Evolutionary conservation across 2,888 invertebrate genomes (phyloP), one percentile per base, ranked within the genome.

Genomic region (Habrosyne pyritoides): DNA sequence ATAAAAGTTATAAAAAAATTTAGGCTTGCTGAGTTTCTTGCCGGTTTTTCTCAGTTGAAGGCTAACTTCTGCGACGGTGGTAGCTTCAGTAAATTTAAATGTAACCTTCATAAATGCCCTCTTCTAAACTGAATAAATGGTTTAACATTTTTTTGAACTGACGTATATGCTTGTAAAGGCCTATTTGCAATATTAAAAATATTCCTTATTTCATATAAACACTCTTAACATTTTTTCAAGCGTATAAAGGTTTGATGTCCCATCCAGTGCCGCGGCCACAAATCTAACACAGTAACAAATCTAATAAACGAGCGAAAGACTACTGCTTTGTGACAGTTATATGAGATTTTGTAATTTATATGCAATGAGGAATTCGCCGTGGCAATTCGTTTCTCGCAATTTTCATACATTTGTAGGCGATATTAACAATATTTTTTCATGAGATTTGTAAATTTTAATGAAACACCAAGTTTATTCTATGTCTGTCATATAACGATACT

Each of bases 341-440:
- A 50, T 28, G 30, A 28, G 21, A 28, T 28, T 28, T 50, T 18
- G 2, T 21, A 50, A 50, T 28, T 28, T 28, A 28, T 50, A 50
- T 50, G 30, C 28, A 30, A 50, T 50, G 28, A 50, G 12, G 48
- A 10, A 21, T 50, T 30, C 12, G 21, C 0, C 21, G 21, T 1
- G 21, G 21, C 28, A 30, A 21, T 18, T 28, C 6, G 5, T 1
- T 47, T 47, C 2, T 10, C 7, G 7, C n/a, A 24, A 24, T 21
- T 21, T 18, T 14, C 2, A 12, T 6, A n/a, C 42, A 14, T 46
- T 7, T 6, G 6, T 6, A 46, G 42, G 42, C 6, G 18, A 14
- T 14, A 5, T 24, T 24, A 7, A 24, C 24, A 7, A 3, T 5
- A 24, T 24, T 46, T 46, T 36, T 36, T 36, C 12, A 12, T 12